phyloP scores from a whole-genome alignment of 2,797 vertebrate genomes.

The Falco berigora region DNA sequence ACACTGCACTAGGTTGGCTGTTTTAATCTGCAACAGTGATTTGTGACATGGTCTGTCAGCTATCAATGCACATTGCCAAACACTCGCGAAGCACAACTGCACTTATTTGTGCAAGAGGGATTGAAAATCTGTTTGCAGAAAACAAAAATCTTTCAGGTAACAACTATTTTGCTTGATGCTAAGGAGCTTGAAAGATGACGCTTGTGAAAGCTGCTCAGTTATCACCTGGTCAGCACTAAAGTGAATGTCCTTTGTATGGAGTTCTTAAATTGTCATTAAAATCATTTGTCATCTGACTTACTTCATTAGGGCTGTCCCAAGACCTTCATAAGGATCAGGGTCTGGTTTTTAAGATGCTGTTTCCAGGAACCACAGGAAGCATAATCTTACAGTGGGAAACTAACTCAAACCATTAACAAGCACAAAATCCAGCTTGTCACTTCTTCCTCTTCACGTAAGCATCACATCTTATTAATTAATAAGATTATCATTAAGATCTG shows the following conservation, averaged over 20 bases:
- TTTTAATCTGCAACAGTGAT: neutral
- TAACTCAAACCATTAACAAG: neutral
- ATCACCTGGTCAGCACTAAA: neutral
- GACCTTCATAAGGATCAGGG: neutral
- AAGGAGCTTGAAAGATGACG: neutral
- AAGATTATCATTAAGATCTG: neutral
- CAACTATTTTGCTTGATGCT: neutral
- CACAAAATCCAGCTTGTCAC: neutral
- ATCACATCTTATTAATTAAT: neutral
- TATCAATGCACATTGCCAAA: neutral
- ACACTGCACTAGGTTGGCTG: neutral
- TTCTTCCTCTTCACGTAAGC: neutral
- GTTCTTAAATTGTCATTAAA: neutral
- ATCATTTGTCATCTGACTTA: neutral
- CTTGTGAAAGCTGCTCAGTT: neutral
- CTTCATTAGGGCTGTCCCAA: neutral
- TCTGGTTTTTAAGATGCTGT: neutral
- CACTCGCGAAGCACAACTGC: neutral
- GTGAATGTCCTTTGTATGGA: neutral
- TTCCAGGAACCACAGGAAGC: neutral
- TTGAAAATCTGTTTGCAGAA: neutral
- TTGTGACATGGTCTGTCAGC: neutral
- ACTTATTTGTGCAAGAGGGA: neutral
- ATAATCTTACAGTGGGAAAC: neutral
- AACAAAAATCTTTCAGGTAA: neutral